Conservation (phyloP, 2,113 vertebrate genomes). For the Xenopus laevis region DNA sequence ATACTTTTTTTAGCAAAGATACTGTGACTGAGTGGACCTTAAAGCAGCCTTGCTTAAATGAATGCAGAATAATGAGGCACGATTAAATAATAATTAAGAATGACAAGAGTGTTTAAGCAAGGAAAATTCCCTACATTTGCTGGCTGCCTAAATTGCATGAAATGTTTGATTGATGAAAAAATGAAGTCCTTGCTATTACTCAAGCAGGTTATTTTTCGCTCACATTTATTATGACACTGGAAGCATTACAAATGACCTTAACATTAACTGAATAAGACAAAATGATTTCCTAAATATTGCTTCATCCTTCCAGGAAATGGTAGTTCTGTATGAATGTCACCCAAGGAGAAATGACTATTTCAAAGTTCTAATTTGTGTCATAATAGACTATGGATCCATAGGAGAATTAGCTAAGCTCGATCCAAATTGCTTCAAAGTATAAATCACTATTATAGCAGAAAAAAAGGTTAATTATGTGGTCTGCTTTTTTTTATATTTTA, state of each 20-base stretch:
- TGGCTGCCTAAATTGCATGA: neutral
- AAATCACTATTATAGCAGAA: neutral
- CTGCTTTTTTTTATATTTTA: neutral
- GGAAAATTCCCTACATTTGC: neutral
- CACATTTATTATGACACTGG: neutral
- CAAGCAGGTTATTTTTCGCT: neutral
- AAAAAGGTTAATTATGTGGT: neutral
- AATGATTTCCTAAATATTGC: constrained; percentile 4
- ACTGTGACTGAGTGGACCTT: no score
- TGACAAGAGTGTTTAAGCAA: neutral
- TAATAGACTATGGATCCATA: constrained; percentile 1
- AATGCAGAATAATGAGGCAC: no score
- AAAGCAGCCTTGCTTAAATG: no score
- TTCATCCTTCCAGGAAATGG: constrained; percentile 1
- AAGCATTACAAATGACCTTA: constrained; percentile 4
- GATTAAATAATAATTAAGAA: neutral
- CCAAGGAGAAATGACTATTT: neutral
- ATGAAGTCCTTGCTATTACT: neutral
- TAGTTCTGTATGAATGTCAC: neutral
- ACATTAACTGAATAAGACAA: constrained; percentile 3
- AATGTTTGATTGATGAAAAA: neutral
- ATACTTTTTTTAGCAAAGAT: no score
- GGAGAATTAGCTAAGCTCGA: neutral
- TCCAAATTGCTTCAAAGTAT: neutral
- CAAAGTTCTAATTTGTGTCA: neutral